Evolutionary conservation across 1,140 invertebrate genomes (phyloP), one percentile per base, ranked within the genome.

Genomic region (Dufourea novaeangliae): DNA sequence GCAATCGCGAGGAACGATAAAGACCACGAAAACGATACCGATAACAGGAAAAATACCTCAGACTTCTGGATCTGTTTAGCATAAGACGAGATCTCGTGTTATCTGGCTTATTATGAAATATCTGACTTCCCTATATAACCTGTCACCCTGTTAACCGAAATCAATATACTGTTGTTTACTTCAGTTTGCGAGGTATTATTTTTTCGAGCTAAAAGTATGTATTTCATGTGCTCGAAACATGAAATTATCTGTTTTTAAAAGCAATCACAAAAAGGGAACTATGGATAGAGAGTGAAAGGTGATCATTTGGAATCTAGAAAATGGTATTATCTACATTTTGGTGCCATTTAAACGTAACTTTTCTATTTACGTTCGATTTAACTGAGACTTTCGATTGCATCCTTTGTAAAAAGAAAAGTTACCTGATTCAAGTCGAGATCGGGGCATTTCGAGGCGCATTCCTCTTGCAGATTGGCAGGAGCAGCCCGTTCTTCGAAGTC

Each of bases 351-450:
- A 37, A 8, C 8, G 34, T 3, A 37, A 37, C 8, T 8, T 37
- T 37, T 8, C 3, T 37, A 37, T 7, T n/a, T n/a, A n/a, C 8
- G 8, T 50, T 50, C 8, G 8, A n/a, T 50, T n/a, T 7, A 8
- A n/a, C n/a, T n/a, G 0, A 1, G 20, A n/a, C 46, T 50, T 50
- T 50, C 14, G 7, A 20, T 20, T 2, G 17, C 41, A 46, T 20
- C 17, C 7, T 46, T 20, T 37, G 8, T 37, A 5, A 44, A 12
- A 44, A 5, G 20, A 61, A 12, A 11, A 25, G n/a, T 17, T 74
- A 85, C 90, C 87, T 91, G 90, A 76, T 88, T 91, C 27, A 90
- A 83, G 46, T 91, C 90, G 63, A 91, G 83, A 67, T 92, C 86
- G 8, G 89, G 89, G 44, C 91, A 92, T n/a, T 89, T 87, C 10